phyloP scores from a whole-genome alignment of 2,113 vertebrate species.

The Thalassoma bifasciatum region DNA sequence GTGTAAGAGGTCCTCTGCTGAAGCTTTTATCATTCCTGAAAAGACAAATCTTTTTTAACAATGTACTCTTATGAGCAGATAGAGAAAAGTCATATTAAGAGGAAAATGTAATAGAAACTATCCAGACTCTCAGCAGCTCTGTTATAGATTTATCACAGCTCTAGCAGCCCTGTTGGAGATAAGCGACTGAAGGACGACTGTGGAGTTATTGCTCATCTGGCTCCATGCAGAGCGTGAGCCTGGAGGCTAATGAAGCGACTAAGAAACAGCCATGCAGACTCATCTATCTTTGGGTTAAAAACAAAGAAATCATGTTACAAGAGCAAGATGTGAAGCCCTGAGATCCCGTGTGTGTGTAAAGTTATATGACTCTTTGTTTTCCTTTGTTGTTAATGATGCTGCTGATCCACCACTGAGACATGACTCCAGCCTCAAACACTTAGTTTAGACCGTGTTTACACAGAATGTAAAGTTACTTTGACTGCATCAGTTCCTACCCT shows the following conservation, averaged over 20 bases:
- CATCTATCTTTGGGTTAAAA: conserved; percentile 23
- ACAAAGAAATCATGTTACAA: conserved; percentile 11
- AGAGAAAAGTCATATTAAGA: conserved; percentile 8
- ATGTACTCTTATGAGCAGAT: background rate
- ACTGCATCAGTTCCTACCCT: conserved; percentile 73
- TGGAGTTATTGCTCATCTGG: conserved; percentile 33
- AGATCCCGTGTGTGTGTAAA: conserved; percentile 1
- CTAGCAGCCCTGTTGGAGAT: conserved; percentile 9
- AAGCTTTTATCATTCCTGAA: conserved; percentile 88
- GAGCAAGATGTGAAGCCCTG: conserved; percentile 6
- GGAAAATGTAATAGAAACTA: background rate
- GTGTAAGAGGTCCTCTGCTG: conserved; percentile 84
- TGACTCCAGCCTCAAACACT: background rate
- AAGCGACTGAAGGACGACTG: conserved; percentile 20
- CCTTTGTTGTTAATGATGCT: conserved; percentile 5
- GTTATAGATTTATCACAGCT: conserved; percentile 37
- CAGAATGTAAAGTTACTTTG: background rate
- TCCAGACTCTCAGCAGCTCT: background rate
- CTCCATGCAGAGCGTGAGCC: conserved; percentile 27
- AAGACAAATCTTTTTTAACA: background rate
- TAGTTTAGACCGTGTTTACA: background rate
- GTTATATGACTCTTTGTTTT: background rate
- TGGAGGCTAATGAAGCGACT: conserved; percentile 60
- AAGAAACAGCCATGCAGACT: conserved; percentile 25
- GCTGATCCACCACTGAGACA: background rate